phyloP scores from a whole-genome alignment of 2,113 vertebrate genomes.

The Eulacestoma nigropectus region DNA sequence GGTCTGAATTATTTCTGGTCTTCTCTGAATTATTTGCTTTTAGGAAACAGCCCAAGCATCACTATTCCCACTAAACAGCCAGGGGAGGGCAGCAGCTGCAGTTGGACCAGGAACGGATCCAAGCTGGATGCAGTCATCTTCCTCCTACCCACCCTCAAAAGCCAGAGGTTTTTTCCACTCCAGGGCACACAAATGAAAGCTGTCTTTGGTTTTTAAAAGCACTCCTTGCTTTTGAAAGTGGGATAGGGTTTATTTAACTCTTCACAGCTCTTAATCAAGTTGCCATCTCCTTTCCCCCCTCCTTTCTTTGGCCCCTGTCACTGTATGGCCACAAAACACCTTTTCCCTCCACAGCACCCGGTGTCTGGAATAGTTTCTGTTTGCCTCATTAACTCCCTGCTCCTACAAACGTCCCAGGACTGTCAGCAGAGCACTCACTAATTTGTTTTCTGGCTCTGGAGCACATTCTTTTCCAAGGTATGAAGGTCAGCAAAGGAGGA shows the following conservation, averaged over 20 bases:
- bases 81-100: conserved; percentile 28
- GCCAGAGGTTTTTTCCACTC: neutral
- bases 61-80: fast-evolving
- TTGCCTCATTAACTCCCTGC: neutral
- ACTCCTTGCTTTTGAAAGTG: neutral
- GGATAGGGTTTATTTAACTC: neutral
- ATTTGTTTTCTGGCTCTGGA: neutral
- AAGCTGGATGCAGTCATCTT: neutral
- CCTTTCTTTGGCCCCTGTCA: neutral
- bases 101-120: fast-evolving
- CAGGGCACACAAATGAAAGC: neutral
- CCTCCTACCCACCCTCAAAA: neutral
- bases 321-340: neutral
- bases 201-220: neutral
- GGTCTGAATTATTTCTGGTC: neutral
- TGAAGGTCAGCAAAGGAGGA: conserved; percentile 6
- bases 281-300: neutral
- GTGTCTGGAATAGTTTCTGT: neutral
- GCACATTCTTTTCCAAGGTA: neutral
- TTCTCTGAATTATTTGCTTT: neutral
- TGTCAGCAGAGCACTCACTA: neutral
- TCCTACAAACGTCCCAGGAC: neutral
- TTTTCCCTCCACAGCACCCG: neutral
- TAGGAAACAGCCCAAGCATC: neutral
- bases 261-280: neutral